Conservation (phyloP, 2,113 vertebrate species). For the Macrotus californicus region DNA sequence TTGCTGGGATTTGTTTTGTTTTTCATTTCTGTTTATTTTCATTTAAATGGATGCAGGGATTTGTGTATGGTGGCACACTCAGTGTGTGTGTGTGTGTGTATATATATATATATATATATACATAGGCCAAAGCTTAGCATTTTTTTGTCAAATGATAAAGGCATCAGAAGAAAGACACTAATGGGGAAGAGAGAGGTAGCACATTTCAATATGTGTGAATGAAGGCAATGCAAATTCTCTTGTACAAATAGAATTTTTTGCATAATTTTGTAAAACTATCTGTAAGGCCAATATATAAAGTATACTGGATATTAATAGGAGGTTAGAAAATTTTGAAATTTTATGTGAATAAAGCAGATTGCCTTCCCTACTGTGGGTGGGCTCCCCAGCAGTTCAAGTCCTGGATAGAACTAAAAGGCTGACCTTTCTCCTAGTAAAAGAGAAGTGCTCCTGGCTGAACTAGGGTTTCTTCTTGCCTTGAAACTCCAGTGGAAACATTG, state of each 20-base stretch:
- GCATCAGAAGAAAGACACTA: background rate
- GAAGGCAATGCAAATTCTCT: background rate
- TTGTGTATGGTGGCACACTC: background rate
- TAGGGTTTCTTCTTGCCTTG: background rate
- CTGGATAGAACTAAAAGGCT: background rate
- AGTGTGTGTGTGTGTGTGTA: too few species aligned
- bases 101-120: too few species aligned
- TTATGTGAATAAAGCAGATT: background rate
- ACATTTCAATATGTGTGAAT: background rate
- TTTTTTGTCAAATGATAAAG: background rate
- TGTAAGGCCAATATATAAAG: background rate
- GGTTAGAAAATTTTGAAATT: background rate
- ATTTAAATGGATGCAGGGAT: background rate
- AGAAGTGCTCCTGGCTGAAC: background rate
- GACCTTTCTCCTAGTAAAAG: background rate
- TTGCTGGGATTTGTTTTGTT: background rate
- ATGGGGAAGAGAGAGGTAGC: background rate
- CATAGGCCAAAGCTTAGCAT: background rate
- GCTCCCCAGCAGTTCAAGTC: background rate
- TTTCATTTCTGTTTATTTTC: constrained; percentile 9
- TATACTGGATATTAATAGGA: background rate
- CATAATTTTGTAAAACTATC: background rate
- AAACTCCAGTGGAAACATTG: background rate
- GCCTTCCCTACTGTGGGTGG: background rate
- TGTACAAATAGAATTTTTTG: background rate